Conservation (phyloP, 92 coral and sea anemone species). For the Phymanthus crucifer region DNA sequence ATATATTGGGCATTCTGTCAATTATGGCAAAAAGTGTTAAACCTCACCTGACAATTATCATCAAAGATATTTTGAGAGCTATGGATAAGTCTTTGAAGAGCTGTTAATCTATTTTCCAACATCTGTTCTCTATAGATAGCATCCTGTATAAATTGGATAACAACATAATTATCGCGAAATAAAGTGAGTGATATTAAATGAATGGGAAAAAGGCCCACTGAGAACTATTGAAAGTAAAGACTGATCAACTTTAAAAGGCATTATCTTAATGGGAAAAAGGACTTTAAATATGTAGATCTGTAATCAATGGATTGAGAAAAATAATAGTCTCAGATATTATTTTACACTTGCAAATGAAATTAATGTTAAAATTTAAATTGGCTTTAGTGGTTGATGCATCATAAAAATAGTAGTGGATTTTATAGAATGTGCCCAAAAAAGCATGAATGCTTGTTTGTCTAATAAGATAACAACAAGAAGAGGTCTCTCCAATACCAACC, state of each 20-base stretch:
- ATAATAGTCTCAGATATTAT: too few species aligned
- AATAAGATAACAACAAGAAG: background rate
- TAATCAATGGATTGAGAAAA: too few species aligned
- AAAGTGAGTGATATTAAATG: background rate
- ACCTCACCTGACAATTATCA: slow-evolving; percentile 73
- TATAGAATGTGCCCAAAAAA: background rate
- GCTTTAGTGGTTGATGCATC: too few species aligned
- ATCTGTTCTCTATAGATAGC: slow-evolving; percentile 93
- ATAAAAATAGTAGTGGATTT: too few species aligned
- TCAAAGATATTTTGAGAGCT: slow-evolving; percentile 80
- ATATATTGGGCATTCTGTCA: too few species aligned
- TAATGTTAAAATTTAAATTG: too few species aligned
- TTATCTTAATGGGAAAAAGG: too few species aligned
- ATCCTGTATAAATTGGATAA: slow-evolving; percentile 52
- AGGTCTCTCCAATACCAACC: slow-evolving; percentile 35
- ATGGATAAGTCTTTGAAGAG: slow-evolving; percentile 81
- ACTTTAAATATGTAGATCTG: too few species aligned
- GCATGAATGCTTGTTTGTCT: background rate
- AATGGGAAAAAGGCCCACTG: background rate
- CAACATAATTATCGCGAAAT: background rate
- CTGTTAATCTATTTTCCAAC: slow-evolving; percentile 89
- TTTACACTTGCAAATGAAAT: too few species aligned
- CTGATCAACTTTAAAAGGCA: too few species aligned
- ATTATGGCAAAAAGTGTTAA: background rate
- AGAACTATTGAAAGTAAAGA: too few species aligned